Evolutionary conservation across 2,888 invertebrate genomes (phyloP).

Genomic region (Nasonovia ribisnigri): DNA sequence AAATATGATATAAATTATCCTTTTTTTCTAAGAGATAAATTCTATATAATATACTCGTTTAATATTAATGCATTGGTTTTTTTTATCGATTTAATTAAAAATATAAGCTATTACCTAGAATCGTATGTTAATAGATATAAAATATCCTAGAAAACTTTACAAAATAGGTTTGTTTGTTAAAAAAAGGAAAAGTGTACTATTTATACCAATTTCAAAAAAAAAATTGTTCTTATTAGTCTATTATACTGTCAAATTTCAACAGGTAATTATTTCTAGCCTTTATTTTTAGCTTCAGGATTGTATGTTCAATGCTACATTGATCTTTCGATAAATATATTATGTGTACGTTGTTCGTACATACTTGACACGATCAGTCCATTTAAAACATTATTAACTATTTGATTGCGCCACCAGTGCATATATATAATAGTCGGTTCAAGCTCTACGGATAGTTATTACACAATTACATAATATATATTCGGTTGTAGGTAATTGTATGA

Average conservation of each 20-base stretch:
- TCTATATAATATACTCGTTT: neutral
- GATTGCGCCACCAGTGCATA: neutral
- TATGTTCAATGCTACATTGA: neutral
- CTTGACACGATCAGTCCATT: neutral
- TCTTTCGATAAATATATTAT: neutral
- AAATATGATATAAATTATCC: neutral
- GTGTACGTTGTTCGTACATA: neutral
- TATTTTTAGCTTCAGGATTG: neutral
- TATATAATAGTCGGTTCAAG: neutral
- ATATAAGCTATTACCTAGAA: neutral
- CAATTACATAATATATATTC: neutral
- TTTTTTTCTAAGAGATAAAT: neutral
- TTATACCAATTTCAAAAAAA: neutral
- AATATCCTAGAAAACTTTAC: neutral
- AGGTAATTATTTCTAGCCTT: neutral
- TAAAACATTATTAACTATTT: neutral
- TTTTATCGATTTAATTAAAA: neutral
- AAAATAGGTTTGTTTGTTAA: neutral
- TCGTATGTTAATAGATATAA: neutral
- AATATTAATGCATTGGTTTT: too few relatives aligned
- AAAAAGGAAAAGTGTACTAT: neutral
- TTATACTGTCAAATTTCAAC: neutral
- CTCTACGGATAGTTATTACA: neutral
- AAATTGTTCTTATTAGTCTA: neutral
- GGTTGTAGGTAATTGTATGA: neutral